Conservation (phyloP, 2,888 invertebrate genomes). For the Muscina levida region DNA sequence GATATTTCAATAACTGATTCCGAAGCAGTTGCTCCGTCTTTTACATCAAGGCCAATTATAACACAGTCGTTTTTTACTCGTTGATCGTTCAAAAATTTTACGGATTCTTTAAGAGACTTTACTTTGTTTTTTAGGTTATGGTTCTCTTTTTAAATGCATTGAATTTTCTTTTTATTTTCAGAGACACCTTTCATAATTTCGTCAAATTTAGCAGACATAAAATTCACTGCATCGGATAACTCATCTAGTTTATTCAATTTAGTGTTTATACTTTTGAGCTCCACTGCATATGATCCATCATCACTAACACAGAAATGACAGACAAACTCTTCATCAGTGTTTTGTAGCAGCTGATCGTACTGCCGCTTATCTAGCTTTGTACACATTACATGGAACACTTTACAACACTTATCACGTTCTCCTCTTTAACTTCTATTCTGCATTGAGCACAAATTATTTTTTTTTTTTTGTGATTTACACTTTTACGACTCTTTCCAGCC, state of each 20-base stretch:
- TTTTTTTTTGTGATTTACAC: neutral
- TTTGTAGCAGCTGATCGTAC: slow-evolving; percentile 7
- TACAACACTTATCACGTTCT: slow-evolving; percentile 24
- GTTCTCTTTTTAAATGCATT: slow-evolving; percentile 13
- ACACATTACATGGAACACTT: slow-evolving; percentile 8
- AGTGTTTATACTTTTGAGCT: slow-evolving; percentile 4
- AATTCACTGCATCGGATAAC: slow-evolving; percentile 8
- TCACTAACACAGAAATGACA: slow-evolving; percentile 13
- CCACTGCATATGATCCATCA: neutral
- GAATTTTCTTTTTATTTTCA: slow-evolving; percentile 37
- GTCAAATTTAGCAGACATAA: slow-evolving; percentile 32
- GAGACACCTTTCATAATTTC: slow-evolving; percentile 14
- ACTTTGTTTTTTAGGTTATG: slow-evolving; percentile 24
- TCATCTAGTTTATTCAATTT: slow-evolving; percentile 32
- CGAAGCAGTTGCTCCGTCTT: too few species aligned
- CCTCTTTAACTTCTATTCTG: slow-evolving; percentile 17
- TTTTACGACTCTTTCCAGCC: slow-evolving; percentile 9
- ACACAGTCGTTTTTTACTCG: slow-evolving; percentile 19
- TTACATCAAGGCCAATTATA: slow-evolving; percentile 10
- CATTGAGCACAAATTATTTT: slow-evolving; percentile 13
- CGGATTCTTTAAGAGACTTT: slow-evolving; percentile 9
- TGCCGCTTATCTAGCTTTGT: neutral
- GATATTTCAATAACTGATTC: neutral
- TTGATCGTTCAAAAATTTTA: slow-evolving; percentile 25
- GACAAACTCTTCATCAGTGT: slow-evolving; percentile 1